Conservation (phyloP, 2,888 invertebrate species). For the Cantharis flavilabris region DNA sequence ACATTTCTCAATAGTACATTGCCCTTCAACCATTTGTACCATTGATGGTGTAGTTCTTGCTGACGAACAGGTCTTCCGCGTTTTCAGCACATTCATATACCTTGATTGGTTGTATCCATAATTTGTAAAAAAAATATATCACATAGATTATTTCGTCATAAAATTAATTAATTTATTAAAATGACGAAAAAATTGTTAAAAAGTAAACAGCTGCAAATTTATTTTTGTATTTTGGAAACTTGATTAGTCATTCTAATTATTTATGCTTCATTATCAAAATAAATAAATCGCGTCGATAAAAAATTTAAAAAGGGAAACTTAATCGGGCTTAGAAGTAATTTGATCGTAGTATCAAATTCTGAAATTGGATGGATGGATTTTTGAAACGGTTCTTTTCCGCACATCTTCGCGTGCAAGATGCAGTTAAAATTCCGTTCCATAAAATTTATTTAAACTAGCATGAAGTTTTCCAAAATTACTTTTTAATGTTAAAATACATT, state of each 20-base stretch:
- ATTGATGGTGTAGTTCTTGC: constrained; percentile 9
- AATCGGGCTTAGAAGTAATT: not conserved
- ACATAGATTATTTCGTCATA: not conserved
- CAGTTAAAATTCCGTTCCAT: not conserved
- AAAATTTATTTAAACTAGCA: not conserved
- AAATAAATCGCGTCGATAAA: not conserved
- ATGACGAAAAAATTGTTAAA: not conserved
- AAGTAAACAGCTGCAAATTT: not conserved
- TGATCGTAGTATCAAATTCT: not conserved
- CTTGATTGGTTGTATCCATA: not conserved
- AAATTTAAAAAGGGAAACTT: not conserved
- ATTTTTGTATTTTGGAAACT: not conserved
- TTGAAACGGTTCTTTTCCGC: not conserved
- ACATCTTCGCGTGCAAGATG: not conserved
- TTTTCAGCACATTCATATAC: not conserved
- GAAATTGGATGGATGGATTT: not conserved
- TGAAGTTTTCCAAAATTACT: not conserved
- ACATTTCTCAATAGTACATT: constrained; percentile 23
- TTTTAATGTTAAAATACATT: not conserved
- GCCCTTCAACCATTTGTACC: constrained; percentile 24
- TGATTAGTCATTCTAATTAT: not conserved
- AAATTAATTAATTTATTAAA: not conserved
- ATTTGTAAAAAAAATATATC: not conserved
- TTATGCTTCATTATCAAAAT: not conserved
- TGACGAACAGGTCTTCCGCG: constrained; percentile 27